Percentiles rank a stretch among this genome's conserved stretches.
These are phyloP conservation scores for Elephantulus edwardii DNA, from an alignment of 2,113 vertebrate species.

Conservation along the genomic window DNA sequence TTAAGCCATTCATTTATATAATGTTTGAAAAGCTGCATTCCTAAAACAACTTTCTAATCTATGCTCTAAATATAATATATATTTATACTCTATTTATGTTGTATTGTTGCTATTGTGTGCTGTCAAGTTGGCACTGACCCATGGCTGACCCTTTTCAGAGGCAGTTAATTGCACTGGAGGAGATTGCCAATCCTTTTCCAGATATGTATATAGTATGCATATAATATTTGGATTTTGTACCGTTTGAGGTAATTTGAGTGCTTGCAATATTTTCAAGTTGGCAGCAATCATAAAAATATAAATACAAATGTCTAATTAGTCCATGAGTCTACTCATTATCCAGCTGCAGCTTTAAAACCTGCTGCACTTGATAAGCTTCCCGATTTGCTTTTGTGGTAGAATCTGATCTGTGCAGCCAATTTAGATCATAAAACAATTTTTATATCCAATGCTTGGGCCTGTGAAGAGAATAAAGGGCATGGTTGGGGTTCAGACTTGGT, in stretches of 20 bases:
- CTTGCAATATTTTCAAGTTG: neutral
- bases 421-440: neutral
- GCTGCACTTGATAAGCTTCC: neutral
- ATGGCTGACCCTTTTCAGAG: no score
- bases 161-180: no score
- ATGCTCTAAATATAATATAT: neutral
- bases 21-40: neutral
- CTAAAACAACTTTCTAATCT: slow-evolving; percentile 4
- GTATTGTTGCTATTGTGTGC: no score
- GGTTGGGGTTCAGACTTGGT: neutral
- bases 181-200: no score
- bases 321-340: neutral
- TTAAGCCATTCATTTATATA: neutral
- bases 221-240: neutral
- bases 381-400: slow-evolving; percentile 38
- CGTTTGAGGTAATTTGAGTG: neutral
- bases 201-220: no score
- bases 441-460: slow-evolving; percentile 24
- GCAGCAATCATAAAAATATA: slow-evolving; percentile 19
- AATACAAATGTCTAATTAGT: slow-evolving; percentile 13
- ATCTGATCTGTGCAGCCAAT: slow-evolving; percentile 1
- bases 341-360: slow-evolving; percentile 24
- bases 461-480: neutral
- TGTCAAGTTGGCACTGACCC: no score
- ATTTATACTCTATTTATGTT: no score